phyloP scores from a whole-genome alignment of 2,888 invertebrate species.

The Dyspetes luteomarginatus region DNA sequence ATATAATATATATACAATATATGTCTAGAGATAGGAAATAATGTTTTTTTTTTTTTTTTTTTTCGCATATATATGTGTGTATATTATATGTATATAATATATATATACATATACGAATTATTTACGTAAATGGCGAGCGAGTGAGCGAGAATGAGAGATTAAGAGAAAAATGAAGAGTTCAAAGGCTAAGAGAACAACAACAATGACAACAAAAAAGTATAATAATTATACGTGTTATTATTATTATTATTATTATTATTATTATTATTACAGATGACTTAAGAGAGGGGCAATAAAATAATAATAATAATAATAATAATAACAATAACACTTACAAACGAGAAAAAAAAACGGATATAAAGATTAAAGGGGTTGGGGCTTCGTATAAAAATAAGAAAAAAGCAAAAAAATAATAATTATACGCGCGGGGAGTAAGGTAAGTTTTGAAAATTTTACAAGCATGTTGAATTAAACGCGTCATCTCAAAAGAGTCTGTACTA shows the following conservation, averaged over 20 bases:
- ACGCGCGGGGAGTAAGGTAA: conserved; percentile 72
- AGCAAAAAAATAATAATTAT: conserved; percentile 49
- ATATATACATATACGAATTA: conserved; percentile 68
- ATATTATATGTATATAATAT: conserved; percentile 44
- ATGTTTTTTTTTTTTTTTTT: conserved; percentile 18
- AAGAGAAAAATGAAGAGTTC: conserved; percentile 75
- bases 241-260: conserved; percentile 60
- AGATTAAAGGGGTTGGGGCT: conserved; percentile 34
- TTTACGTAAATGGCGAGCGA: too few relatives aligned
- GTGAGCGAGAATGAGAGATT: conserved; percentile 52
- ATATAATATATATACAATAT: conserved; percentile 51
- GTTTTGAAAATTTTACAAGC: conserved; percentile 80
- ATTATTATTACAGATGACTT: conserved; percentile 60
- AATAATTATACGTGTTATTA: conserved; percentile 55
- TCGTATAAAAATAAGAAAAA: conserved; percentile 55
- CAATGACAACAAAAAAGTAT: conserved; percentile 19
- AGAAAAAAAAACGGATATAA: conserved; percentile 47
- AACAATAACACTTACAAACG: conserved; percentile 49
- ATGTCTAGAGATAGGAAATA: conserved; percentile 6
- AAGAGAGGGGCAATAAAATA: conserved; percentile 31
- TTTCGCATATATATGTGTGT: conserved; percentile 43
- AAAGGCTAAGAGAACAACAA: conserved; percentile 71
- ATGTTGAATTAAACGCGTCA: conserved; percentile 64
- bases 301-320: conserved; percentile 20
- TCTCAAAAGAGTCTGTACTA: conserved; percentile 75